phyloP scores from a whole-genome alignment of 2,888 invertebrate genomes.

The Lasioglossum oenotherae region DNA sequence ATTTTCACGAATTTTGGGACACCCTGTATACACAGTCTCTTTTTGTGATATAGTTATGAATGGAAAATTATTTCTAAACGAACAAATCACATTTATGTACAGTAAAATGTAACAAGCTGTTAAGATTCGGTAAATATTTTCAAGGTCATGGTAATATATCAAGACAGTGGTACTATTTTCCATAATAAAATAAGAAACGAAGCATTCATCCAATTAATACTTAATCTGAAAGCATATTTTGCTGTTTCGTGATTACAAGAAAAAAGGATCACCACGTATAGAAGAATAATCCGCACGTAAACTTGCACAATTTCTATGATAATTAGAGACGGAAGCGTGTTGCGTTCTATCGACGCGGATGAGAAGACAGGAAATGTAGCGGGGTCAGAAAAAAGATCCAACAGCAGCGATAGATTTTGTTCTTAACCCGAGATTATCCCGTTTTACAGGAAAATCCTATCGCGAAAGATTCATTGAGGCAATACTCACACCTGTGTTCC shows the following conservation, averaged over 20 bases:
- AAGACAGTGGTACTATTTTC: not conserved
- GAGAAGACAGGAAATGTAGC: not conserved
- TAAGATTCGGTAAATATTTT: no score
- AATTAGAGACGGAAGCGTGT: not conserved
- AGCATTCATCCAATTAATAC: no score
- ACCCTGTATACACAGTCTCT: no score
- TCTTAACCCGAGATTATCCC: conserved; percentile 59
- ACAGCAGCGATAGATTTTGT: conserved; percentile 56
- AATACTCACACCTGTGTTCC: conserved; percentile 70
- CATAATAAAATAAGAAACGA: not conserved
- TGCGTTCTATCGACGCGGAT: not conserved
- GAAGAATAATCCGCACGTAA: no score
- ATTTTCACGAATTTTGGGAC: no score
- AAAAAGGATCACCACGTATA: not conserved
- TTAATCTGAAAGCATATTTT: not conserved
- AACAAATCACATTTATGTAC: no score
- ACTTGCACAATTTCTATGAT: conserved; percentile 1
- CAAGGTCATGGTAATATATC: no score
- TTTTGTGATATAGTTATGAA: no score
- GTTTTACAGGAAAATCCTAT: conserved; percentile 67
- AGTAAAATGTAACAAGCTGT: no score
- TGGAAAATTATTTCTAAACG: no score
- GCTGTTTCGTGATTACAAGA: not conserved
- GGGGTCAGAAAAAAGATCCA: conserved; percentile 36
- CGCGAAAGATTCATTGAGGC: conserved; percentile 71